A percentile compares a stretch with the other conserved stretches of the same genome.
phyloP scores from a whole-genome alignment of 2,113 vertebrate species.

The Indicator maculatus region DNA sequence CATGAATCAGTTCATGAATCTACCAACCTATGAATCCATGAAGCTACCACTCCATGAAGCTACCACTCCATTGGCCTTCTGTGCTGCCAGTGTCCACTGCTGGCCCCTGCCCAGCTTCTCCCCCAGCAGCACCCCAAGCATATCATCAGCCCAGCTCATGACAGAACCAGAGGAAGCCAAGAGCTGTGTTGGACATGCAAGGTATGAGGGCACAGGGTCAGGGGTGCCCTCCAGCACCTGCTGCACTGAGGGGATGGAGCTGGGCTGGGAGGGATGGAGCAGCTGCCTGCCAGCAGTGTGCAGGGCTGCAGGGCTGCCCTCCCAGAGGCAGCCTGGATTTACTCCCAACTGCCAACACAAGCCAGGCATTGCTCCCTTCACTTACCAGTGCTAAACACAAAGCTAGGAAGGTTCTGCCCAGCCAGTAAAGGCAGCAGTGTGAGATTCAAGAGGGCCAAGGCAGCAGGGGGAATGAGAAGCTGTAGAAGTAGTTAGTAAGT shows the following conservation, averaged over 20 bases:
- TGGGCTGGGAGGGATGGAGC: not conserved
- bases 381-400: slow-evolving; percentile 23
- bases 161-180: fast-evolving
- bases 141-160: not conserved
- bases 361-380: slow-evolving; percentile 18
- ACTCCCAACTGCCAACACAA: slow-evolving; percentile 11
- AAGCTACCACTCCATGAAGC: no score
- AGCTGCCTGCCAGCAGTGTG: not conserved
- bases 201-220: not conserved
- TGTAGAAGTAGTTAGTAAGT: slow-evolving; percentile 42
- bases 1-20: no score
- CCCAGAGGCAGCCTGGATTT: not conserved
- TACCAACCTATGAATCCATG: no score
- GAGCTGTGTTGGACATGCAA: fast-evolving
- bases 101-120: no score
- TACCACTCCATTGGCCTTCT: no score
- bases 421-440: slow-evolving; percentile 22
- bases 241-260: not conserved
- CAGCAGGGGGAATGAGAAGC: not conserved
- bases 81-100: no score
- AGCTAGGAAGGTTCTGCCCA: not conserved
- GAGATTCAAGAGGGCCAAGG: not conserved
- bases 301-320: not conserved
- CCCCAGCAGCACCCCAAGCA: no score
- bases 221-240: not conserved